phyloP scores from a whole-genome alignment of 2,888 invertebrate species.

The Pocota personata region DNA sequence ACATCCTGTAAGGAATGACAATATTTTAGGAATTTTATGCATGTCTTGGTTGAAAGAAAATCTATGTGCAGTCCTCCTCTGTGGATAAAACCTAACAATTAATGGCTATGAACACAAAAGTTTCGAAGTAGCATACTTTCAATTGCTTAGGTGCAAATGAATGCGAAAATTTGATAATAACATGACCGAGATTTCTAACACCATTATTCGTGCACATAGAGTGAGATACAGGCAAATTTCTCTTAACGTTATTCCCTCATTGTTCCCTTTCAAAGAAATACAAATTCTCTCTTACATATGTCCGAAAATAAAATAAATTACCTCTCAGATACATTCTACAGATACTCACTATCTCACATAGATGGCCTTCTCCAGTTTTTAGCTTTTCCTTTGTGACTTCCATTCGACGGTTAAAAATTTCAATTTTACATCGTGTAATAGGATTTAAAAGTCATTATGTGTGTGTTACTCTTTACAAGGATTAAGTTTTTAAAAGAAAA shows the following conservation, averaged over 20 bases:
- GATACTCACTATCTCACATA: not conserved
- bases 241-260: not conserved
- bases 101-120: not conserved
- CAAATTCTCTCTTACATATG: not conserved
- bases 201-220: not conserved
- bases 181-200: not conserved
- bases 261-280: not conserved
- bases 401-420: not conserved
- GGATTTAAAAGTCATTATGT: constrained; percentile 27
- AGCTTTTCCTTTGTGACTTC: not conserved
- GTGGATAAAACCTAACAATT: not conserved
- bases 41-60: not conserved
- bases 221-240: not conserved
- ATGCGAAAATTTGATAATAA: not conserved
- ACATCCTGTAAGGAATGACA: not conserved
- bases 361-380: not conserved
- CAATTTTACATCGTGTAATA: constrained; percentile 7
- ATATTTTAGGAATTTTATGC: not conserved
- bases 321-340: not conserved
- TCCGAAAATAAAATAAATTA: constrained; percentile 8
- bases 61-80: not conserved
- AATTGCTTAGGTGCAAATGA: not conserved
- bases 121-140: too few relatives aligned
- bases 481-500: not conserved
- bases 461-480: not conserved